Base-by-base conservation (phyloP, 2,888 invertebrate genomes). In the Pantelozetes paolii region DNA sequence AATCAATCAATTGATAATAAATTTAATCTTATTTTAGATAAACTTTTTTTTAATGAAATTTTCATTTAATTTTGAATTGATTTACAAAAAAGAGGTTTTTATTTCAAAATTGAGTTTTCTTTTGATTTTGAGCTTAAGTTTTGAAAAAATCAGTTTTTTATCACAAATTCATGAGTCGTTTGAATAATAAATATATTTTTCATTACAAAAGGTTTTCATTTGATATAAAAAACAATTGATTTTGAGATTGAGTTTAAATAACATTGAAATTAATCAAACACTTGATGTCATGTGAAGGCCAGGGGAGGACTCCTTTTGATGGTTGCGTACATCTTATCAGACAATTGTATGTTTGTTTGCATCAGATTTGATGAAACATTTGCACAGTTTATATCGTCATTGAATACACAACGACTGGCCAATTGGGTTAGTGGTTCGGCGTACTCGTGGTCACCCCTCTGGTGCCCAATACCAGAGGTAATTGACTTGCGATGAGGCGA, bases 261-360 rank as follows among this genome's bases (percentile, higher is more conserved):
- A 30, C 28, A 59, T 28, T 57, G 8, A 8, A 62, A 20, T 36
- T 59, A 64, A n/a, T 36, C 6, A n/a, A 64, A 64, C 15, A n/a
- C 1, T 64, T 2, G 11, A 69, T 69, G 26, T 69, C 69, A 69
- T 23, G 69, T 69, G 45, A 45, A 69, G 40, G 69, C 69, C 0
- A 69, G 20, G 18, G 75, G 72, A 72, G 77, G 77, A 54, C 75
- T 77, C 42, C 77, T 54, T 42, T 77, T 77, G 9, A 77, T 76
- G 15, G 77, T 77, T 6, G 75, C 72, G 26, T 77, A 77, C 69
- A 69, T 69, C 45, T 69, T 69, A 11, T 69, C 69, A 8, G 42
- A 3, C 26, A 69, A 26, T 69, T 69, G 69, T 26, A 69, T 45
- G 26, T 15, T 45, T 1, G 42, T 26, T 40, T 20, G 23, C 45